Conservation (phyloP, 2,888 invertebrate genomes). For the Epicampocera succincta region DNA sequence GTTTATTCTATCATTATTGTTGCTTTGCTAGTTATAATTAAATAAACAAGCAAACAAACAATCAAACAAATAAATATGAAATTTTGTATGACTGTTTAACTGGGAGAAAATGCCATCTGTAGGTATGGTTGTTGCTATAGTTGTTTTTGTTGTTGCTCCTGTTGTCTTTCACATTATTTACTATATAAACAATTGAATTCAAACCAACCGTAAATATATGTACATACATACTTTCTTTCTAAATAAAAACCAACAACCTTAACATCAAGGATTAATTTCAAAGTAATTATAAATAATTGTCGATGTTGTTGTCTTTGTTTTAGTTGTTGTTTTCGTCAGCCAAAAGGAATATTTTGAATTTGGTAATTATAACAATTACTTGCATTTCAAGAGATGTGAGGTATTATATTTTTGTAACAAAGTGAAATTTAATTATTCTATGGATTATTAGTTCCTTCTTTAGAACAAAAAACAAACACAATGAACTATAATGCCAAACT, state of each 20-base stretch:
- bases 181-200: slow-evolving; percentile 63
- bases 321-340: slow-evolving; percentile 35
- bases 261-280: slow-evolving; percentile 59
- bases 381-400: slow-evolving; percentile 1
- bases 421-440: no score
- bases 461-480: no score
- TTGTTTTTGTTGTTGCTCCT: slow-evolving; percentile 12
- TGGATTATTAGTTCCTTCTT: no score
- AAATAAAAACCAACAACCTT: slow-evolving; percentile 6
- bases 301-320: slow-evolving; percentile 26
- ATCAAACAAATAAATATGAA: slow-evolving; percentile 26
- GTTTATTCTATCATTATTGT: slow-evolving; percentile 13
- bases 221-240: slow-evolving; percentile 5
- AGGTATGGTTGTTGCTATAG: no score
- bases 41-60: slow-evolving; percentile 7
- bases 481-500: no score
- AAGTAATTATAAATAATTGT: slow-evolving; percentile 64
- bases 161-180: slow-evolving; percentile 36
- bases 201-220: slow-evolving; percentile 56
- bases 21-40: slow-evolving; percentile 28
- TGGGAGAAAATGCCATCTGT: slow-evolving; percentile 10
- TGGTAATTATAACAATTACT: slow-evolving; percentile 18
- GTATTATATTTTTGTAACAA: slow-evolving; percentile 21
- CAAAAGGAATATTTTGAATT: slow-evolving; percentile 35
- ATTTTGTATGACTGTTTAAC: not conserved